Percentiles rank a stretch among this genome's conserved stretches.
phyloP scores from a whole-genome alignment of 1,140 invertebrate species.

The Ylistrum balloti region DNA sequence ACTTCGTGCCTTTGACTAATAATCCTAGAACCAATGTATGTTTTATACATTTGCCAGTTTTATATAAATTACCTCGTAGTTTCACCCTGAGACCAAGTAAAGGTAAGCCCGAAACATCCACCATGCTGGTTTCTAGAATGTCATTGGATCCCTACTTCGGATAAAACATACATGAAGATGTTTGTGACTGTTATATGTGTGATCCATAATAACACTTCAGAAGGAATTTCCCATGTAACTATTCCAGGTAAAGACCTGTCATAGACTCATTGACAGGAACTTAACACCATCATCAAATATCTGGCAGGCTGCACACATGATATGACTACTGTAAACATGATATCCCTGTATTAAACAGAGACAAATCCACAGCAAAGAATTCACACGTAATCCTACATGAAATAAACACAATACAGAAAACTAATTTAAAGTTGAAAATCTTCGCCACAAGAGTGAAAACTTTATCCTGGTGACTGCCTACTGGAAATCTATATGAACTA shows the following conservation, averaged over 20 bases:
- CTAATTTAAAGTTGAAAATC: conserved; percentile 29
- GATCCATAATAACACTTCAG: background rate
- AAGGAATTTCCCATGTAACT: background rate
- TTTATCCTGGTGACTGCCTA: background rate
- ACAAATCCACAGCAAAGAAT: background rate
- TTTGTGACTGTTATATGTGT: background rate
- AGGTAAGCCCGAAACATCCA: background rate
- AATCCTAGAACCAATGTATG: no score
- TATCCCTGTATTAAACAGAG: background rate
- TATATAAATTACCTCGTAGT: background rate
- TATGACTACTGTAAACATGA: background rate
- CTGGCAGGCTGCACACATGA: background rate
- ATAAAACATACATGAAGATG: background rate
- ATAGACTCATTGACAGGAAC: background rate
- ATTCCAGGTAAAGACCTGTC: background rate
- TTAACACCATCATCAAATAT: background rate
- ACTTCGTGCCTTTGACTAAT: no score
- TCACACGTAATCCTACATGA: background rate
- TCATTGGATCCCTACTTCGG: background rate
- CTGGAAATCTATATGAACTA: background rate
- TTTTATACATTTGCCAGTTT: background rate
- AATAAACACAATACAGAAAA: background rate
- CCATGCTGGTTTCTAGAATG: background rate
- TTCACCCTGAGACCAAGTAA: conserved; percentile 24
- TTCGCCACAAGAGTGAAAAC: background rate